These are phyloP conservation scores for Hydractinia echinata DNA, from an alignment of 30 jellyfish, hydroid and myxozoan genomes.

Conservation along the genomic window DNA sequence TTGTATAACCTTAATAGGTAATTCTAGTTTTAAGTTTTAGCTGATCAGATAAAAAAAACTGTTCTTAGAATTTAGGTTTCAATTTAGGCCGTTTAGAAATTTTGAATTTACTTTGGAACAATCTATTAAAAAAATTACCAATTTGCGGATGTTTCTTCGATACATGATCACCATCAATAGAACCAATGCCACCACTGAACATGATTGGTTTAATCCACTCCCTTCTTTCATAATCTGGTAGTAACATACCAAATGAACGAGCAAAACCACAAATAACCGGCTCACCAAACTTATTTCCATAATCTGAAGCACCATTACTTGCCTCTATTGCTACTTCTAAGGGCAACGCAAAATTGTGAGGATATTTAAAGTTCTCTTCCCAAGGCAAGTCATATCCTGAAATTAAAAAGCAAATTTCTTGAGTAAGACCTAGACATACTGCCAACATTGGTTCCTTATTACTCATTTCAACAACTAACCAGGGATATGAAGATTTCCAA, in stretches of 20 bases:
- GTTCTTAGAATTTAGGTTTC: neutral
- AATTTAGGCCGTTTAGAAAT: neutral
- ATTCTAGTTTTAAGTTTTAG: no score
- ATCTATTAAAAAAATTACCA: conserved; percentile 34
- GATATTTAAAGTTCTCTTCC: conserved; percentile 65
- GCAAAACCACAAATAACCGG: conserved; percentile 88
- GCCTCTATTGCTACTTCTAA: conserved; percentile 82
- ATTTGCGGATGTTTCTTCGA: conserved; percentile 40
- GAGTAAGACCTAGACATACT: no score
- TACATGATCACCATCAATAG: conserved; percentile 70
- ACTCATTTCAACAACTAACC: conserved; percentile 21
- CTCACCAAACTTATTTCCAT: conserved; percentile 95
- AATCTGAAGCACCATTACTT: conserved; percentile 95
- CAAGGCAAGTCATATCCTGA: conserved; percentile 81
- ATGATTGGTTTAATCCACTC: conserved; percentile 95
- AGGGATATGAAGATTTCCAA: conserved; percentile 85
- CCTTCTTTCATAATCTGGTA: conserved; percentile 54
- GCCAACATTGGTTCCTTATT: neutral
- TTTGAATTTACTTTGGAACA: neutral
- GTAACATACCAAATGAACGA: conserved; percentile 67
- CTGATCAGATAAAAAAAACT: neutral
- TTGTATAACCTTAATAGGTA: no score
- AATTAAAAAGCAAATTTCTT: neutral
- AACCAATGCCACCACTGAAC: conserved; percentile 95
- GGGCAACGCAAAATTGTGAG: conserved; percentile 79